phyloP scores from a whole-genome alignment of 2,113 vertebrate species.

The Alethe castanea region DNA sequence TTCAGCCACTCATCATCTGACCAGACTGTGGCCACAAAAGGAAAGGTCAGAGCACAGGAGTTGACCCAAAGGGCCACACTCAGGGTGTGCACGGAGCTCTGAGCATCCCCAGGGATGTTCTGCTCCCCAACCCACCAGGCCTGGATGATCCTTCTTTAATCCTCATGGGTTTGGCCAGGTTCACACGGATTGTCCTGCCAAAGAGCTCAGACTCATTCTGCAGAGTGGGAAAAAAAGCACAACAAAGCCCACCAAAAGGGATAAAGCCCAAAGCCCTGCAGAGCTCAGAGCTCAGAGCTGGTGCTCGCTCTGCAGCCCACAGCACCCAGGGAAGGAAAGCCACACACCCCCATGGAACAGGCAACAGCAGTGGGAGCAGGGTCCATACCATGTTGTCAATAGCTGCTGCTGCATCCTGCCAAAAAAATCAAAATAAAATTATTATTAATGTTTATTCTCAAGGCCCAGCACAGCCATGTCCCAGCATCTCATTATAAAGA shows the following conservation, averaged over 20 bases:
- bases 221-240: background rate
- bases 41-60: background rate
- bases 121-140: slow-evolving; percentile 77
- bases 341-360: background rate
- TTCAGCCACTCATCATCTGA: slow-evolving; percentile 98
- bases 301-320: fast-evolving
- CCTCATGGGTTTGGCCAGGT: slow-evolving; percentile 95
- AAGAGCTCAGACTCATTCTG: slow-evolving; percentile 98
- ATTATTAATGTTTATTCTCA: background rate
- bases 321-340: background rate
- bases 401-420: slow-evolving; percentile 92
- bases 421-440: background rate
- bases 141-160: slow-evolving; percentile 96
- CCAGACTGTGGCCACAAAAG: slow-evolving; percentile 80
- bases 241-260: background rate
- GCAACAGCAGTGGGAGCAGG: background rate
- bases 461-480: fast-evolving
- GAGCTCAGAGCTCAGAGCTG: background rate
- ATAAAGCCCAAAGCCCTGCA: background rate
- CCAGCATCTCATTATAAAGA: fast-evolving
- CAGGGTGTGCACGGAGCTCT: fast-evolving
- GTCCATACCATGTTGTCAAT: slow-evolving; percentile 93
- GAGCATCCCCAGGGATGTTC: fast-evolving
- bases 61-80: fast-evolving
- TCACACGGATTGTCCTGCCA: slow-evolving; percentile 92